Evolutionary conservation across 2,797 vertebrate genomes (phyloP).

Genomic region (Rallus crepitans): DNA sequence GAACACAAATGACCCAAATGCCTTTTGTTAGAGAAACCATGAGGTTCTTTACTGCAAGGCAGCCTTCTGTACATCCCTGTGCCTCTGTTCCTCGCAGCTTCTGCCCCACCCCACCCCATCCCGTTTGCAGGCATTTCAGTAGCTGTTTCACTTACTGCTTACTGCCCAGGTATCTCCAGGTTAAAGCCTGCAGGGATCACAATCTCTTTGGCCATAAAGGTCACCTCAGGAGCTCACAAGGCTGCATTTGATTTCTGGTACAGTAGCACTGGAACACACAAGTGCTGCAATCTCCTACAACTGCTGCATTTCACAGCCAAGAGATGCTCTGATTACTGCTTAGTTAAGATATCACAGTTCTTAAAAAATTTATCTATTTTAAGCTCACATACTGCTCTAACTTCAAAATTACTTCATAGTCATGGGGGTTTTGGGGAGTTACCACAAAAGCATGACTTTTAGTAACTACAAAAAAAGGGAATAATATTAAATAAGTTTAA

Average conservation of each 20-base stretch:
- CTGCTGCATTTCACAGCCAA: not conserved
- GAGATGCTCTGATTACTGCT: not conserved
- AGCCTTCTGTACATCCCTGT: not conserved
- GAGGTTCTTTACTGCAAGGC: not conserved
- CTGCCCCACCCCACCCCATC: not conserved
- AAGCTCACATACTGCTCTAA: not conserved
- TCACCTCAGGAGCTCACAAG: not conserved
- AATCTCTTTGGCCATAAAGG: not conserved
- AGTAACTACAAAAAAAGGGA: not conserved
- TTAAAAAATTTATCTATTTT: not conserved
- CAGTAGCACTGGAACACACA: not conserved
- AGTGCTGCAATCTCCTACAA: not conserved
- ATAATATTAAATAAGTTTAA: not conserved
- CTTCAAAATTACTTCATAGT: not conserved
- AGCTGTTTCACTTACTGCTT: not conserved
- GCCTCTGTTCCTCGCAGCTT: not conserved
- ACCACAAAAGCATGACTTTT: not conserved
- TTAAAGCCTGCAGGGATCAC: not conserved
- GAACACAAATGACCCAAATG: not conserved
- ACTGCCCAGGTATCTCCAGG: not conserved
- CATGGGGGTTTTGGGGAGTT: not conserved
- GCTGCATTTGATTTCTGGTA: not conserved
- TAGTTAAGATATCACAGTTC: fast-evolving
- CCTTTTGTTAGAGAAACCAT: not conserved
- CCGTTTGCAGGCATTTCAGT: not conserved